Base-by-base conservation (phyloP, 2,113 vertebrate genomes). In the Laticauda colubrina region DNA sequence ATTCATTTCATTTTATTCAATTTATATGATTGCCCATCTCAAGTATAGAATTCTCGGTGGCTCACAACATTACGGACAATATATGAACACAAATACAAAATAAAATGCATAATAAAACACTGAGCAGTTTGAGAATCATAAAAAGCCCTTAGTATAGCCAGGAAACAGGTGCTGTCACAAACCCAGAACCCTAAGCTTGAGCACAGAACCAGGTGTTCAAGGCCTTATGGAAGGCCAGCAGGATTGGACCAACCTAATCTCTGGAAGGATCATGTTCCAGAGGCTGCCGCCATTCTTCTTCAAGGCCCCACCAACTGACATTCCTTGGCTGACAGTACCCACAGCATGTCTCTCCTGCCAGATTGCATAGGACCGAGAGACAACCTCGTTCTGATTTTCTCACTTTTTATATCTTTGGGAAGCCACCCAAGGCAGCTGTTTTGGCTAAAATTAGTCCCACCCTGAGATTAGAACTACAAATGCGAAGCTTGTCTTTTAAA, bases 381-480 rank as follows among this genome's bases (percentile, higher is more conserved):
- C 7, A 81, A 81, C 75, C 34, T 21, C 3, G 75, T 53, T 87
- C 48, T 53, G 51, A 56, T 59, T 93, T 45, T 29, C 12, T 48
- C 5, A 23, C 15, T 54, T 87, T 87, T 6, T 53, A 61, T 69
- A 56, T 23, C 53, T 56, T 75, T 21, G 51, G 64, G 26, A 75
- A 56, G 91, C 20, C 15, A 18, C 45, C 23, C 12, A n/a, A 9
- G 24, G 59, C 93, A 93, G 55, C 87, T 92, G 88, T 86, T 89
- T 87, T n/a, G 87, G n/a, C 87, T 91, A 87, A 92, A 53, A 23
- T 51, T 94, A 88, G 88, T 59, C 69, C 55, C 69, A 4, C 23
- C 6, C 85, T 61, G 56, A 12, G 87, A 45, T 89, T 56, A 86
- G 23, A 91, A 48, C 69, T 86, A 39, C 34, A 64, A 48, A 48